phyloP scores from a whole-genome alignment of 2,113 vertebrate species.

The Numida meleagris region DNA sequence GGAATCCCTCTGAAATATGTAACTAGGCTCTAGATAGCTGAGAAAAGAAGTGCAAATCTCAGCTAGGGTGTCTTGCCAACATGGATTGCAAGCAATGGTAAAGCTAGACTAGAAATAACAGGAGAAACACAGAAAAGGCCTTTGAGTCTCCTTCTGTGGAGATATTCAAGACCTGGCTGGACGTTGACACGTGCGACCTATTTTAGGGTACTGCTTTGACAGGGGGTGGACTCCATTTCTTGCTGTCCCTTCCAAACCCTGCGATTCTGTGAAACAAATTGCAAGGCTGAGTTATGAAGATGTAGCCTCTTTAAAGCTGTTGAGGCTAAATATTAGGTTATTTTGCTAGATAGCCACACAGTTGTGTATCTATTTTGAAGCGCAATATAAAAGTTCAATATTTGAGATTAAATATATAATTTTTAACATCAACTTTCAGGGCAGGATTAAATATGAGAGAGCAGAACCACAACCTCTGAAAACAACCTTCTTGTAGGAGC shows the following conservation, averaged over 20 bases:
- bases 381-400: neutral
- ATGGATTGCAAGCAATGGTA: neutral
- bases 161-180: no score
- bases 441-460: neutral
- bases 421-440: conserved; percentile 5
- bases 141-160: neutral
- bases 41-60: neutral
- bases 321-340: neutral
- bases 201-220: no score
- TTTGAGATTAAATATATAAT: neutral
- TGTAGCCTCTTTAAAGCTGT: neutral
- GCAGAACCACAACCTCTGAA: neutral
- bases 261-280: neutral
- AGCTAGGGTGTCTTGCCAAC: neutral
- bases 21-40: neutral
- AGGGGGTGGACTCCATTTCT: no score
- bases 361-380: neutral
- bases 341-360: neutral
- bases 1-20: neutral
- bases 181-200: no score
- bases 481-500: conserved; percentile 2
- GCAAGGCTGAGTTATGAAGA: neutral
- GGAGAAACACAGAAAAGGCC: neutral
- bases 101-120: neutral
- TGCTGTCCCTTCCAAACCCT: no score